phyloP scores from a whole-genome alignment of 2,113 vertebrate species.

The Cephalopholis sonnerati region DNA sequence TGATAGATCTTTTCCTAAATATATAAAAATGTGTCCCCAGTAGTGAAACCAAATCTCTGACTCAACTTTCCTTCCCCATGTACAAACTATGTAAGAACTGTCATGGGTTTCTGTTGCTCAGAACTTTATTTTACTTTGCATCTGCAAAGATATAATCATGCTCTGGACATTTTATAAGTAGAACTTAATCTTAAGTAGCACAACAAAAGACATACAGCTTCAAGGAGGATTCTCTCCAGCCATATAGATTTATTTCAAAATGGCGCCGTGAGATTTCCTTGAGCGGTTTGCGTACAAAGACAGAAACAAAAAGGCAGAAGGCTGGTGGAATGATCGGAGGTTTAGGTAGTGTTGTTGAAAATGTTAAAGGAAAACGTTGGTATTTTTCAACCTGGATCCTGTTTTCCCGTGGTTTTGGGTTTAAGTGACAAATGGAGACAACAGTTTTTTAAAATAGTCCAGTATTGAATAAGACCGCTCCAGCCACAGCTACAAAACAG shows the following conservation, averaged over 20 bases:
- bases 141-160: not conserved
- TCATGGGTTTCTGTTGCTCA: not conserved
- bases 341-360: not conserved
- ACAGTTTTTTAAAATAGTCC: too few relatives aligned
- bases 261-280: not conserved
- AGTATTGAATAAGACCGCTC: too few relatives aligned
- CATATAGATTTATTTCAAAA: not conserved
- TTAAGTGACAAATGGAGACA: too few relatives aligned
- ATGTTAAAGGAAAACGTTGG: too few relatives aligned
- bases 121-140: not conserved
- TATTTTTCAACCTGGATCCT: too few relatives aligned
- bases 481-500: too few relatives aligned
- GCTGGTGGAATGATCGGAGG: not conserved
- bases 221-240: not conserved
- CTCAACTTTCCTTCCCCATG: not conserved
- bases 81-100: not conserved
- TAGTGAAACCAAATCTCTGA: not conserved
- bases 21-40: not conserved
- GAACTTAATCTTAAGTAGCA: not conserved
- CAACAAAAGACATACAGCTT: not conserved
- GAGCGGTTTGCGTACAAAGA: not conserved
- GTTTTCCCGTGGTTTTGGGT: too few relatives aligned
- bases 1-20: not conserved
- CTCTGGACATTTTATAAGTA: not conserved
- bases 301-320: slow-evolving; percentile 3